phyloP scores from a whole-genome alignment of 1,140 invertebrate species.

The Aphaenogaster ashmeadi region DNA sequence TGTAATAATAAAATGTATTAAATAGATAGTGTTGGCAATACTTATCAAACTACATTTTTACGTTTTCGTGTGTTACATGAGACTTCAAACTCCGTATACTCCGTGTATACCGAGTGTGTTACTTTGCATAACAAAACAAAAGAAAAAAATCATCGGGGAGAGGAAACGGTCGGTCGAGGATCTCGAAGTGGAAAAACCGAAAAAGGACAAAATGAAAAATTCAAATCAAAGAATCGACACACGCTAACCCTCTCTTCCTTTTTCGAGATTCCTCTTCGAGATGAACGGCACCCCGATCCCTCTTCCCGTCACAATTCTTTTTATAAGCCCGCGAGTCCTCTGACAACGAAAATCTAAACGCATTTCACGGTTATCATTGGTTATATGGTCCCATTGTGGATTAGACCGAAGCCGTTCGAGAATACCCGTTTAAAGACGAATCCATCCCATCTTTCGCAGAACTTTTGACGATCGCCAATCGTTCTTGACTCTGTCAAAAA shows the following conservation, averaged over 20 bases:
- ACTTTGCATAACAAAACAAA: slow-evolving; percentile 67
- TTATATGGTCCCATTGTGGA: slow-evolving; percentile 82
- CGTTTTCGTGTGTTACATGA: slow-evolving; percentile 82
- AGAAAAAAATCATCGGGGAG: slow-evolving; percentile 63
- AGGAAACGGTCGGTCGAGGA: background rate
- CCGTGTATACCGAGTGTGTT: slow-evolving; percentile 68
- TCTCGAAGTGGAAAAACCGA: slow-evolving; percentile 25
- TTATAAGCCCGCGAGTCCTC: slow-evolving; percentile 65
- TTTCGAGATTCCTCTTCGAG: slow-evolving; percentile 2
- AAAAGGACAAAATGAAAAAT: slow-evolving; percentile 62
- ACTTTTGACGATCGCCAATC: slow-evolving; percentile 7
- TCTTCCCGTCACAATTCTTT: slow-evolving; percentile 68
- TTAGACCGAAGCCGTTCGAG: slow-evolving; percentile 80
- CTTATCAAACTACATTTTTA: slow-evolving; percentile 83
- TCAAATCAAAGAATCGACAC: slow-evolving; percentile 27
- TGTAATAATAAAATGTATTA: slow-evolving; percentile 87
- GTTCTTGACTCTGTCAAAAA: slow-evolving; percentile 10
- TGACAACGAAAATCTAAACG: slow-evolving; percentile 68
- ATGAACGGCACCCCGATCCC: background rate
- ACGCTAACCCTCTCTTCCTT: background rate
- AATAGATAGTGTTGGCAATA: slow-evolving; percentile 86
- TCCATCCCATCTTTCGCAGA: background rate
- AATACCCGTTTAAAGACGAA: slow-evolving; percentile 37
- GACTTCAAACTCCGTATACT: slow-evolving; percentile 75
- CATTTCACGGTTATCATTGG: slow-evolving; percentile 80